Evolutionary conservation across 2,797 vertebrate species (phyloP).

Genomic region (Bradypodion pumilum): DNA sequence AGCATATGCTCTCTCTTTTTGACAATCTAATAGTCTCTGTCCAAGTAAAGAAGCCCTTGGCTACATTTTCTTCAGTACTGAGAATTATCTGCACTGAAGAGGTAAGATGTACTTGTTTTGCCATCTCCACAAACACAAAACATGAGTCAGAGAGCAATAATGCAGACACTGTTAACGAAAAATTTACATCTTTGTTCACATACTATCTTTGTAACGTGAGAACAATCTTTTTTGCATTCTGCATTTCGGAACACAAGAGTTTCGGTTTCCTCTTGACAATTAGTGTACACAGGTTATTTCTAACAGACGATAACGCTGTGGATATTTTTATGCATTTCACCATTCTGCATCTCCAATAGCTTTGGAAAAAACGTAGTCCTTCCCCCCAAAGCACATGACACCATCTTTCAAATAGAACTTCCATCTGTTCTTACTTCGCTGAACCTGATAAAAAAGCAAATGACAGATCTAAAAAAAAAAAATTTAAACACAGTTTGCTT

Average conservation of each 20-base stretch:
- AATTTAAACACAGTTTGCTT: neutral
- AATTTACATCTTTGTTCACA: constrained; percentile 3
- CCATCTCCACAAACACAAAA: neutral
- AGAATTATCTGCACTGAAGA: too few relatives aligned
- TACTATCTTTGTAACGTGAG: constrained; percentile 37
- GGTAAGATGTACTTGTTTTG: too few relatives aligned
- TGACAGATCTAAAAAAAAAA: constrained; percentile 14
- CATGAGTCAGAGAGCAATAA: constrained; percentile 10
- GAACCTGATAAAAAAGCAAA: constrained; percentile 81
- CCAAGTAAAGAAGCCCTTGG: neutral
- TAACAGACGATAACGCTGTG: neutral
- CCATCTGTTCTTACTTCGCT: constrained; percentile 97
- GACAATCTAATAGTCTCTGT: neutral
- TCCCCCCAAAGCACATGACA: constrained; percentile 91
- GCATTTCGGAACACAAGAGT: neutral
- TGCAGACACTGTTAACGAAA: neutral
- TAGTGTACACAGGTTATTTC: neutral
- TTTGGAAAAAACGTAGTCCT: constrained; percentile 96
- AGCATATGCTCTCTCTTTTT: too few relatives aligned
- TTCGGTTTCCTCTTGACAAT: neutral
- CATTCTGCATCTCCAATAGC: constrained; percentile 96
- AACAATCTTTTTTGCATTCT: neutral
- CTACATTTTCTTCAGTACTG: neutral
- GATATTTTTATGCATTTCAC: constrained; percentile 73
- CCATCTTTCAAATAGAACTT: constrained; percentile 97